These are phyloP conservation scores for Diachasmimorpha longicaudata DNA, from an alignment of 1,140 invertebrate species.

Conservation along the genomic window DNA sequence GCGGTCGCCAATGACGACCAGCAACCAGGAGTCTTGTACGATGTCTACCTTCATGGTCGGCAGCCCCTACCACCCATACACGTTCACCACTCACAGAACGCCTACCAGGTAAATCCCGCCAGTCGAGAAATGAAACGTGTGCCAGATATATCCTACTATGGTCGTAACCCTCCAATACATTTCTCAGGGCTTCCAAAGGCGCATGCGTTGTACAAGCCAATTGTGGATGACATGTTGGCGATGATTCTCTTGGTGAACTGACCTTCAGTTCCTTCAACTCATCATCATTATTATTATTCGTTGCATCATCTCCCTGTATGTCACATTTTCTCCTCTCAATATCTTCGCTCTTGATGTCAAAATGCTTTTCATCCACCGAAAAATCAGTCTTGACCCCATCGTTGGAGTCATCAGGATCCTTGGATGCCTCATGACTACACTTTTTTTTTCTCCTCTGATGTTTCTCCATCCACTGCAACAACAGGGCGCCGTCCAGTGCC, in stretches of 20 bases:
- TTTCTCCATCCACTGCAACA: slow-evolving; percentile 41
- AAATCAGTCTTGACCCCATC: background rate
- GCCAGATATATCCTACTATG: slow-evolving; percentile 61
- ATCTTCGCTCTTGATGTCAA: no score
- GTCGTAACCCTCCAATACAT: slow-evolving; percentile 50
- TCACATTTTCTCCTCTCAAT: no score
- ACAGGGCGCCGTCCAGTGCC: slow-evolving; percentile 29
- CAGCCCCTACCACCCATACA: slow-evolving; percentile 64
- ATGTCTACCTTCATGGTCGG: slow-evolving; percentile 61
- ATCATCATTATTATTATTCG: background rate
- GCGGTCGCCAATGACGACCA: slow-evolving; percentile 61
- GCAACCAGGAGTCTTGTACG: slow-evolving; percentile 61
- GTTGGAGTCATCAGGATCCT: background rate
- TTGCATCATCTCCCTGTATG: background rate
- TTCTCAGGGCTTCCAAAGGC: slow-evolving; percentile 41
- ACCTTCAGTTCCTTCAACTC: background rate
- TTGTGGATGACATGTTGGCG: slow-evolving; percentile 8
- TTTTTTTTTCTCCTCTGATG: background rate
- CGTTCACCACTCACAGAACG: slow-evolving; percentile 43
- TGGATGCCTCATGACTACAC: background rate
- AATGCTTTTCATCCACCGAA: no score
- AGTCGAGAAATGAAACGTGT: slow-evolving; percentile 59
- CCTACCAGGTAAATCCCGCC: slow-evolving; percentile 59
- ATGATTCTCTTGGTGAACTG: background rate
- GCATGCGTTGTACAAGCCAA: slow-evolving; percentile 30